These are phyloP conservation scores for Erebia epiphron DNA, from an alignment of 2,888 invertebrate species.

Conservation along the genomic window DNA sequence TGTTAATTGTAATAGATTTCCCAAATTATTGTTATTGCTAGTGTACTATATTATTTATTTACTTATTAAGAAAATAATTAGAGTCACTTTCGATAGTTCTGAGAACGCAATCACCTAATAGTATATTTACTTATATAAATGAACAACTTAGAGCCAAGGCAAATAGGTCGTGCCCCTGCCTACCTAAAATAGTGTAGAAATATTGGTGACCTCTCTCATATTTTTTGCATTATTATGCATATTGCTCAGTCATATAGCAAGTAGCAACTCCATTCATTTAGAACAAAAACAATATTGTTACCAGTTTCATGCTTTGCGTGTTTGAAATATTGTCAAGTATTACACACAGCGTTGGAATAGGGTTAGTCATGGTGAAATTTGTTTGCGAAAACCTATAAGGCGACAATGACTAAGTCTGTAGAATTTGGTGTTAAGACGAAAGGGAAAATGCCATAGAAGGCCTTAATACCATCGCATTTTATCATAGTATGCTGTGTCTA, in stretches of 20 bases:
- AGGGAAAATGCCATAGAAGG: background rate
- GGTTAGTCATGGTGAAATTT: conserved; percentile 38
- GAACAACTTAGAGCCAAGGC: background rate
- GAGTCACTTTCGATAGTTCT: background rate
- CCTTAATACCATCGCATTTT: background rate
- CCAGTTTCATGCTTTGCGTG: background rate
- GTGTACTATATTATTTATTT: no score
- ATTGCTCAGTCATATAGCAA: background rate
- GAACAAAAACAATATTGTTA: conserved; percentile 10
- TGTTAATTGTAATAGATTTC: no score
- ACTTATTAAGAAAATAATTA: background rate
- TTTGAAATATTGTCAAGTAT: conserved; percentile 11
- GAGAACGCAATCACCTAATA: background rate
- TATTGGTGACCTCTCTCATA: background rate
- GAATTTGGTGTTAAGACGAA: conserved; percentile 12
- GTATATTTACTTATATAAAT: background rate
- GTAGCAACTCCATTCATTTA: conserved; percentile 9
- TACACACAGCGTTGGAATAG: conserved; percentile 7
- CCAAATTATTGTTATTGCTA: no score
- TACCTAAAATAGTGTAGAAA: background rate
- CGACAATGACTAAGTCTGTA: conserved; percentile 22
- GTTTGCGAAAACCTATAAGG: conserved; percentile 31
- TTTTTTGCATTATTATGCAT: background rate
- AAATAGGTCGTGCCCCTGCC: background rate
- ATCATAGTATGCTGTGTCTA: no score